Evolutionary conservation across 1,140 invertebrate species (phyloP).

Genomic region (Drosophila santomea): DNA sequence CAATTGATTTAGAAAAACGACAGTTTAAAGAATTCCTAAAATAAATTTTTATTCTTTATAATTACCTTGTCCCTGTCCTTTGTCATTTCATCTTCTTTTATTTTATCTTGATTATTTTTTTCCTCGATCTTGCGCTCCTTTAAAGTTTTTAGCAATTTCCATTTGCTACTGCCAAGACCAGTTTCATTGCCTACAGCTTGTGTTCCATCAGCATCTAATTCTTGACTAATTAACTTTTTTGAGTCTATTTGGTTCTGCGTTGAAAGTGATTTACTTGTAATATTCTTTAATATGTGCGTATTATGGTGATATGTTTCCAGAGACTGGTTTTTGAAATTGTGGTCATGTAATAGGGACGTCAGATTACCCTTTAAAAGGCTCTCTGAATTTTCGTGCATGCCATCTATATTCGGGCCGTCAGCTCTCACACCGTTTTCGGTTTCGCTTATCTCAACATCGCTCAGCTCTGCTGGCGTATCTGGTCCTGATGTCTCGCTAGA

Average conservation of each 20-base stretch:
- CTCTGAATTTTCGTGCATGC: not conserved
- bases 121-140: constrained; percentile 96
- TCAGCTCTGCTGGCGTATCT: constrained; percentile 91
- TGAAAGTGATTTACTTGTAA: not conserved
- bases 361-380: not conserved
- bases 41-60: constrained; percentile 55
- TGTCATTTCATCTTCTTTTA: constrained; percentile 87
- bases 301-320: not conserved
- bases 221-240: constrained; percentile 42
- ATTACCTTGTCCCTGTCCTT: constrained; percentile 89
- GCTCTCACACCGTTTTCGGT: not conserved
- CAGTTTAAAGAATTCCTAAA: not conserved
- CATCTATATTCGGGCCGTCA: not conserved
- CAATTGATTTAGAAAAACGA: not conserved
- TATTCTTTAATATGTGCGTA: not conserved
- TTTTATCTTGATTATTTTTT: constrained; percentile 87
- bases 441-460: constrained; percentile 87
- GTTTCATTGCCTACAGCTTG: constrained; percentile 27
- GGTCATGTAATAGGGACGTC: not conserved
- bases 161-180: constrained; percentile 89
- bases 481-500: constrained; percentile 95
- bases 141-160: constrained; percentile 94
- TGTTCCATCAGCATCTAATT: constrained; percentile 55
- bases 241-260: not conserved
- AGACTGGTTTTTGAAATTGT: not conserved